These are phyloP conservation scores for Pelobates cultripes DNA, from an alignment of 2,797 vertebrate species.

Conservation along the genomic window DNA sequence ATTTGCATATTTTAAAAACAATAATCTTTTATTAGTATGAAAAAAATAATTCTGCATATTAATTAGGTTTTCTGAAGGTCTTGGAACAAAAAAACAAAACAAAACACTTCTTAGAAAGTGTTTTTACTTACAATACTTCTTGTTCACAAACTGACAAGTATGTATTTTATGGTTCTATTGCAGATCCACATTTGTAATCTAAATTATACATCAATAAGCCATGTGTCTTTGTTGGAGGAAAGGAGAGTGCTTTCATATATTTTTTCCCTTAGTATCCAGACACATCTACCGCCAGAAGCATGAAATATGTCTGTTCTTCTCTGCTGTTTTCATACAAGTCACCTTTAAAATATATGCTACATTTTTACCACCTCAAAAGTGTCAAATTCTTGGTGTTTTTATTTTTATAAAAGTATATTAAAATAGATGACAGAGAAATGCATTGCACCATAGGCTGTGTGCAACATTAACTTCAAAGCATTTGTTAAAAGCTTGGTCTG, in stretches of 20 bases:
- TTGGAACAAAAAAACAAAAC: too few relatives aligned
- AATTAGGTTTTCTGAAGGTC: too few relatives aligned
- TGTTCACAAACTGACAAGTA: neutral
- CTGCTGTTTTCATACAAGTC: conserved; percentile 25
- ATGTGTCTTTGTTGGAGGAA: conserved; percentile 35
- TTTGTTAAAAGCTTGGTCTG: conserved; percentile 20
- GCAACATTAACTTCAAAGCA: conserved; percentile 34
- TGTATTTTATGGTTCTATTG: neutral
- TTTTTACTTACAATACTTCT: too few relatives aligned
- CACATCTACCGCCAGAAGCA: conserved; percentile 22
- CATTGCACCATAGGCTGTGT: conserved; percentile 34
- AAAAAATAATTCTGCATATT: too few relatives aligned
- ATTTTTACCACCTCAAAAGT: neutral
- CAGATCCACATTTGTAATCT: conserved; percentile 6
- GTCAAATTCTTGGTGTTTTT: too few relatives aligned
- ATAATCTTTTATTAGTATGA: too few relatives aligned
- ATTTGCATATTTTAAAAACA: too few relatives aligned
- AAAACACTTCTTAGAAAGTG: too few relatives aligned
- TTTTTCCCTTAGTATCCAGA: conserved; percentile 8
- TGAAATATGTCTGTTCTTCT: conserved; percentile 16
- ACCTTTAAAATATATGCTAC: conserved; percentile 5
- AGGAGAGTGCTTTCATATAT: conserved; percentile 19
- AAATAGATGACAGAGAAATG: conserved; percentile 21
- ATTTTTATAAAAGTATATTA: conserved; percentile 3
- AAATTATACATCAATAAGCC: conserved; percentile 29